These are phyloP conservation scores for Rhodinocichla rosea DNA, from an alignment of 2,113 vertebrate species.

Conservation along the genomic window DNA sequence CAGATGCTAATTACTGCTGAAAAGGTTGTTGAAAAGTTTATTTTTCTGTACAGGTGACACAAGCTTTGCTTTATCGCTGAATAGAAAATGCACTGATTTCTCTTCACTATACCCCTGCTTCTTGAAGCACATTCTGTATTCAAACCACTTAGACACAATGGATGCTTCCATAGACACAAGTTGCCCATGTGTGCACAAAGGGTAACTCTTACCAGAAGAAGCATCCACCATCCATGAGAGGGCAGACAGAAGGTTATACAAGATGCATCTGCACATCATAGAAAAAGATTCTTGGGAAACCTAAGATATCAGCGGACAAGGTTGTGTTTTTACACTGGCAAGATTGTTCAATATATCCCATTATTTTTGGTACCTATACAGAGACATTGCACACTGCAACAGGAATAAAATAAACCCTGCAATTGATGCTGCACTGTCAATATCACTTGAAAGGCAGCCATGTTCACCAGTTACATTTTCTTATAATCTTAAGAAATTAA, in stretches of 20 bases:
- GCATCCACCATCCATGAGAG: not conserved
- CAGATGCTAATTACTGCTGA: conserved; percentile 28
- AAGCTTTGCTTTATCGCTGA: not conserved
- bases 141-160: not conserved
- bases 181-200: not conserved
- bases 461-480: not conserved
- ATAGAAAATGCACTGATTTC: not conserved
- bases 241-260: not conserved
- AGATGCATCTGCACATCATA: not conserved
- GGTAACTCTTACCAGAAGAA: not conserved
- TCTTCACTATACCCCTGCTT: not conserved
- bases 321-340: not conserved
- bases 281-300: not conserved
- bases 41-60: not conserved
- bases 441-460: not conserved
- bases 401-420: not conserved
- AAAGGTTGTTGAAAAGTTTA: conserved; percentile 28
- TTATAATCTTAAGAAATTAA: not conserved
- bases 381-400: not conserved
- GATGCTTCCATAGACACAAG: not conserved
- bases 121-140: not conserved
- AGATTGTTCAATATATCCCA: not conserved
- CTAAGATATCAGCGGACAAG: not conserved
- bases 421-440: not conserved
- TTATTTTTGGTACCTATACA: not conserved